phyloP scores from a whole-genome alignment of 1,140 invertebrate species.

The Drosophila gunungcola region DNA sequence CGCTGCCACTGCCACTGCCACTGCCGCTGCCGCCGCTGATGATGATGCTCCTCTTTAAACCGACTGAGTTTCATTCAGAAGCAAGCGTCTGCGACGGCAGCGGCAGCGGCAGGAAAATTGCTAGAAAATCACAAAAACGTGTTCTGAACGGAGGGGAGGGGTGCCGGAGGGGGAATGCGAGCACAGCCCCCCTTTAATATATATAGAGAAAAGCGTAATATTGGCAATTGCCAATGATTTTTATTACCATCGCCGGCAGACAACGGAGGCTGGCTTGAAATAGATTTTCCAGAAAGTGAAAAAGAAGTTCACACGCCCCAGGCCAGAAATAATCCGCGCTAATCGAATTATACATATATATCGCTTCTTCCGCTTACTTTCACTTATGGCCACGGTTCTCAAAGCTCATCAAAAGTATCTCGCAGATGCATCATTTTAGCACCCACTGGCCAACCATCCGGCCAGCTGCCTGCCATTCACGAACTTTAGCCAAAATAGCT shows the following conservation, averaged over 20 bases:
- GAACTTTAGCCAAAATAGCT: slow-evolving; percentile 67
- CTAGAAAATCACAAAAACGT: slow-evolving; percentile 84
- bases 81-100: slow-evolving; percentile 20
- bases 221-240: slow-evolving; percentile 82
- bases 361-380: slow-evolving; percentile 13
- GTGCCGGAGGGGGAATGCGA: neutral
- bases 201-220: slow-evolving; percentile 70
- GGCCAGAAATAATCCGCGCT: slow-evolving; percentile 27
- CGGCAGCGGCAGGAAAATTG: slow-evolving; percentile 71
- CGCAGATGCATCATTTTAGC: slow-evolving; percentile 24
- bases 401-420: slow-evolving; percentile 9
- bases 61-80: slow-evolving; percentile 69
- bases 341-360: slow-evolving; percentile 16
- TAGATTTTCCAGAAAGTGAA: slow-evolving; percentile 75
- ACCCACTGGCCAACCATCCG: slow-evolving; percentile 48
- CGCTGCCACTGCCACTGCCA: neutral
- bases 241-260: slow-evolving; percentile 61
- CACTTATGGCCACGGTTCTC: slow-evolving; percentile 25
- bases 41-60: slow-evolving; percentile 55
- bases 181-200: slow-evolving; percentile 63
- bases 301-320: slow-evolving; percentile 41
- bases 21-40: neutral
- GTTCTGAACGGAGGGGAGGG: slow-evolving; percentile 33
- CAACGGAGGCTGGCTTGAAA: slow-evolving; percentile 39
- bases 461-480: slow-evolving; percentile 52